Evolutionary conservation across 2,797 vertebrate species (phyloP), one percentile per base, ranked within the genome.

Genomic region (Esox masquinongy): DNA sequence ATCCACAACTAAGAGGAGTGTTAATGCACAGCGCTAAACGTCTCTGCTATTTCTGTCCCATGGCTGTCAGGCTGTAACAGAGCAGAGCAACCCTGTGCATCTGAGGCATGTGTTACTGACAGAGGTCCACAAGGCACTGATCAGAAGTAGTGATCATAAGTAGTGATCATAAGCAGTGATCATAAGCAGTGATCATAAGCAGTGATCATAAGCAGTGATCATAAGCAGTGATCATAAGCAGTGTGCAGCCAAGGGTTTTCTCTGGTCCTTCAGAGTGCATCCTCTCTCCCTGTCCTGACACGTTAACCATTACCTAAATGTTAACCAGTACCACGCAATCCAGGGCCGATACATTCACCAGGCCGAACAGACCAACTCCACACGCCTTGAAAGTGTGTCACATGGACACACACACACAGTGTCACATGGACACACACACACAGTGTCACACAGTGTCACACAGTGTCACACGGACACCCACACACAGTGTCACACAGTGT

Each of bases 231-330:
- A 79, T 74, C 77, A 53, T 85, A 77, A 72, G 73, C 68, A 74
- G 72, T 50, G 83, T 74, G 84, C 77, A 51, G 16, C 3, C 16
- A 1, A 51, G 76, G 73, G 78, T 66, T 75, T 72, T 81, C 24
- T 63, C 68, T 79, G 74, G 72, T 77, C 83, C 87, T 86, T 84
- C 70, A 85, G 84, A 77, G 59, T 77, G 72, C 69, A 75, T 70
- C 72, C 77, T 78, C 75, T 66, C 70, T 78, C 79, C 75, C 53
- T 77, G 26, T 26, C 29, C 15, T 72, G 88, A 83, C 85, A 88
- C 91, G 90, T 86, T 88, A 91, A 82, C 84, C 88, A 91, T 91
- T 90, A 91, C 84, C 84, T 87, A 76, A 19, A 77, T 83, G 80
- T 17, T 31, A 19, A 34, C 16, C 31, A 31, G 15, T n/a, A 80